phyloP scores from a whole-genome alignment of 1,140 invertebrate genomes.

The Eupristina koningsbergeri region DNA sequence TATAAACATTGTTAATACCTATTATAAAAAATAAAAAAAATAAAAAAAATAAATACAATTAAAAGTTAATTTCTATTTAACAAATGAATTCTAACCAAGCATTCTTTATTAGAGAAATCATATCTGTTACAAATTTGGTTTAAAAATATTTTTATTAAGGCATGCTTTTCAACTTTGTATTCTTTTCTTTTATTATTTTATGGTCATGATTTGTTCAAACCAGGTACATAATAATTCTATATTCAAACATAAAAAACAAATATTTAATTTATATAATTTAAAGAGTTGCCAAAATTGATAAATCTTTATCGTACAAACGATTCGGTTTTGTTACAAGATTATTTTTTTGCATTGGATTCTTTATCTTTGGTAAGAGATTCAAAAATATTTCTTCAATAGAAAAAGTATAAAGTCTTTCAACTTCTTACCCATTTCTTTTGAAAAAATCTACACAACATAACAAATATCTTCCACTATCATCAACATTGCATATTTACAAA shows the following conservation, averaged over 20 bases:
- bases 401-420: constrained; percentile 55
- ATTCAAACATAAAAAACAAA: constrained; percentile 64
- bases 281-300: constrained; percentile 10
- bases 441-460: constrained; percentile 43
- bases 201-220: constrained; percentile 62
- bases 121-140: no score
- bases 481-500: constrained; percentile 51
- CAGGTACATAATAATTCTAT: constrained; percentile 67
- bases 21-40: no score
- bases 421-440: constrained; percentile 36
- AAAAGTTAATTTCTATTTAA: no score
- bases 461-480: constrained; percentile 43
- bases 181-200: constrained; percentile 65
- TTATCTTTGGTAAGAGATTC: constrained; percentile 65
- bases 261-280: constrained; percentile 27
- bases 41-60: no score
- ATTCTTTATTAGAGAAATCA: no score
- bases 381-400: constrained; percentile 30
- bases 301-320: constrained; percentile 43
- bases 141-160: neutral
- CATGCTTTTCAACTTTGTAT: constrained; percentile 18
- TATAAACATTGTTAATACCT: no score
- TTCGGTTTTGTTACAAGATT: constrained; percentile 27
- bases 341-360: constrained; percentile 29
- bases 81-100: no score